Evolutionary conservation across 2,888 invertebrate species (phyloP), one percentile per base, ranked within the genome.

Genomic region (Sylvicola cinctus): DNA sequence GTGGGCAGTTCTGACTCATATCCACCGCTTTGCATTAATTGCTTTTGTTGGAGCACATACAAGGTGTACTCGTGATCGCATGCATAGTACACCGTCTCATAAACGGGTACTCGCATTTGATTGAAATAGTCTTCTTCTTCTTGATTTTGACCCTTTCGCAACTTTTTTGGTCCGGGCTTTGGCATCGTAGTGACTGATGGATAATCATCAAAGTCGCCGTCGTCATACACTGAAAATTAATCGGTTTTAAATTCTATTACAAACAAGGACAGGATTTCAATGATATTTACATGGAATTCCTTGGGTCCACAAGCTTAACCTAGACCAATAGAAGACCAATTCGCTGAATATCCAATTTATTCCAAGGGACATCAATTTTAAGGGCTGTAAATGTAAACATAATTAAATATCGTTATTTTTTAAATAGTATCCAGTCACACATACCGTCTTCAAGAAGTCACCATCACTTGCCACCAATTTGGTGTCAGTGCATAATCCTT

Each of bases 61-160:
- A 84, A 58, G 25, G 66, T 68, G 37, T 74, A 69, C 40, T 68
- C 64, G 49, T 73, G 72, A 51, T 84, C 84, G 52, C 84, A 84
- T 2, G 80, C 69, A 44, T 67, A 65, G 12, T 49, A 58, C 32
- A 50, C 48, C 26, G 37, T 39, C 33, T 37, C 43, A 39, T 44
- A 51, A 38, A 50, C 42, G 32, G 48, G 50, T 31, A 49, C 45
- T n/a, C 49, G 47, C 37, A 50, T 48, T 17, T 51, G 49, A 35
- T 49, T 49, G 33, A 50, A 45, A 32, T 61, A 57, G 41, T 62
- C 55, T 16, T 58, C 58, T 29, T 61, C 56, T 31, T 64, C 58
- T 12, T 55, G 49, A 4, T 49, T 46, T 29, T 48, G 43, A 40
- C 57, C 46, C 8, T 20, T 20, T 8, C 20, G 20, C 4, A 20